Evolutionary conservation across 2,888 invertebrate species (phyloP), one percentile per base, ranked within the genome.

Genomic region (Pseudococcus longispinus): DNA sequence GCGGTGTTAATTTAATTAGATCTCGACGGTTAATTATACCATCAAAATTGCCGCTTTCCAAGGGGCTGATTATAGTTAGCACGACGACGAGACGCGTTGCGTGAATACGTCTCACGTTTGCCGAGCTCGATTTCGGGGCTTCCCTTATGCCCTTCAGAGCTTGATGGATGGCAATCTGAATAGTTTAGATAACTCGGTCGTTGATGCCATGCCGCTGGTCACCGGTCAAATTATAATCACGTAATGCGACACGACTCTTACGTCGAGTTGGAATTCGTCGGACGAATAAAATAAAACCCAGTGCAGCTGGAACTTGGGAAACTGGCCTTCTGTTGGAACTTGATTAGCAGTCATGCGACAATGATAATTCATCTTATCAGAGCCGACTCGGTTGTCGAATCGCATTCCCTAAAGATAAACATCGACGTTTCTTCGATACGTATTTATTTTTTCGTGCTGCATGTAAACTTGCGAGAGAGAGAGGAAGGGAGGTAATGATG

Each of bases 1-100:
- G 6, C 13, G 70, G 70, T 70, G 70, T 70, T 70, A 70, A 70
- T 70, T 70, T 70, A 70, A 70, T 70, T 70, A 70, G 29, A 70
- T 70, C 70, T 70, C 70, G 29, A 29, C 29, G 70, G 29, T 70
- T 70, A 70, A 70, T 70, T 70, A 70, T 29, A 70, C 70, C 70
- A 70, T 70, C 70, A 70, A 70, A 26, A 70, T 26, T 29, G 29
- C 37, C 37, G 37, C 70, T 29, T 29, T 60, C 60, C 23, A 60
- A 29, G 70, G 37, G 29, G 70, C 18, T 29, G 70, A 70, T 70
- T 70, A 70, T 29, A 29, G 18, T 26, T n/a, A 65, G 13, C 15
- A 29, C 70, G 29, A 23, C 51, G 51, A 51, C 60, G 23, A 23
- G 60, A 20, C 60, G 9, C 55, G 15, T 55, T 23, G 60, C 60